phyloP scores from a whole-genome alignment of 2,888 invertebrate genomes.

The Oeneis ivallda region DNA sequence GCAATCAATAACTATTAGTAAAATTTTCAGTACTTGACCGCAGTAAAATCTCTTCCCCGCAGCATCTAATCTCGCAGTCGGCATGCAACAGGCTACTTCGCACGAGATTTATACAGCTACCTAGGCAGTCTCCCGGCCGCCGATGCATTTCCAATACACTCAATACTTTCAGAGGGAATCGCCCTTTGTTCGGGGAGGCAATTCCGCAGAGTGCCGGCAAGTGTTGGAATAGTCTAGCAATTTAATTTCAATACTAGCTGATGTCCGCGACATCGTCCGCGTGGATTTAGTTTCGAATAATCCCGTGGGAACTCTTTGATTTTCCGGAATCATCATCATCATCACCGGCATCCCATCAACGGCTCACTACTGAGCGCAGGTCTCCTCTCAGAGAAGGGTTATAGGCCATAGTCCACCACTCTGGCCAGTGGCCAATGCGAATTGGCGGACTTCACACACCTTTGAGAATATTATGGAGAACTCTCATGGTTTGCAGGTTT shows the following conservation, averaged over 20 bases:
- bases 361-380: no score
- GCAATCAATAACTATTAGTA: not conserved
- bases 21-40: constrained; percentile 11
- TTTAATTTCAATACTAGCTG: constrained; percentile 22
- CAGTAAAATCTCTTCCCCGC: constrained; percentile 22
- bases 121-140: constrained; percentile 19
- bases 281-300: no score
- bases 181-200: constrained; percentile 33
- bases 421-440: no score
- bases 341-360: no score
- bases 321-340: no score
- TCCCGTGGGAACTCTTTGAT: no score
- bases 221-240: constrained; percentile 22
- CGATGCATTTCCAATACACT: constrained; percentile 24
- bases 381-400: no score
- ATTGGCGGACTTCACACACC: no score
- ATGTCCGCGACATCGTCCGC: no score
- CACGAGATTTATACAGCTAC: constrained; percentile 14
- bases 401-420: no score
- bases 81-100: constrained; percentile 34
- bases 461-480: no score
- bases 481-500: no score
- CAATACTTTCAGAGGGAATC: constrained; percentile 33
- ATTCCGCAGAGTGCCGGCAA: constrained; percentile 34
- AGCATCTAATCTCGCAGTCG: constrained; percentile 32